These are phyloP conservation scores for Nomada goodeniana DNA, from an alignment of 2,888 invertebrate species.

Conservation along the genomic window DNA sequence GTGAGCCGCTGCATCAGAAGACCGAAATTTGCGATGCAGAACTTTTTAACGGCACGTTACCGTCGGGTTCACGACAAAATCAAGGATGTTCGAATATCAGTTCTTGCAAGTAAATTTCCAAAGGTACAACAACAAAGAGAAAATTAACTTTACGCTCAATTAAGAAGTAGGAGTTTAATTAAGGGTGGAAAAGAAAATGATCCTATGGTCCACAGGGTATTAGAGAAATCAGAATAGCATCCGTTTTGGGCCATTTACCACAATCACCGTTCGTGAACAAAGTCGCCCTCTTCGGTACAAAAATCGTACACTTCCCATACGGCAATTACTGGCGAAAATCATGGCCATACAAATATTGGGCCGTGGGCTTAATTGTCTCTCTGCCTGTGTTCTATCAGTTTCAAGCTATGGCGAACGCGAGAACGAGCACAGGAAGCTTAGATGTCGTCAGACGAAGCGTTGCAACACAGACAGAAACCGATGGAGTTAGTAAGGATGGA, in stretches of 20 bases:
- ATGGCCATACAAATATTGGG: slow-evolving; percentile 32
- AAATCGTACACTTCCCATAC: slow-evolving; percentile 37
- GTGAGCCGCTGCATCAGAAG: neutral
- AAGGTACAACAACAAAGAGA: slow-evolving; percentile 46
- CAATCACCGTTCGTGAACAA: slow-evolving; percentile 1
- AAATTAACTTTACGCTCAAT: too few relatives aligned
- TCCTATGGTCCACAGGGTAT: slow-evolving; percentile 20
- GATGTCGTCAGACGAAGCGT: neutral
- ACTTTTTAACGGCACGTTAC: slow-evolving; percentile 56
- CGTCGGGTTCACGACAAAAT: slow-evolving; percentile 61
- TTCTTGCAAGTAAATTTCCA: slow-evolving; percentile 50
- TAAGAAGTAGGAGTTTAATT: neutral
- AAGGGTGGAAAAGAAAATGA: too few relatives aligned
- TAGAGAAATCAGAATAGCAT: slow-evolving; percentile 17
- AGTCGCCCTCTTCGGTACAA: neutral
- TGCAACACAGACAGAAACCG: neutral
- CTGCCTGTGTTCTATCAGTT: slow-evolving; percentile 49
- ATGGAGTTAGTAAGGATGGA: neutral
- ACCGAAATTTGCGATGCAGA: slow-evolving; percentile 53
- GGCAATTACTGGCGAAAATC: slow-evolving; percentile 34
- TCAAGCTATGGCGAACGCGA: slow-evolving; percentile 6
- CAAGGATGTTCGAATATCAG: slow-evolving; percentile 48
- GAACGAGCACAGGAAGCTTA: neutral
- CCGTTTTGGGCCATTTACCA: slow-evolving; percentile 26
- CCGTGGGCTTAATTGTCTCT: slow-evolving; percentile 41